Evolutionary conservation across 2,797 vertebrate genomes (phyloP), one percentile per base, ranked within the genome.

Genomic region (Danionella dracula): DNA sequence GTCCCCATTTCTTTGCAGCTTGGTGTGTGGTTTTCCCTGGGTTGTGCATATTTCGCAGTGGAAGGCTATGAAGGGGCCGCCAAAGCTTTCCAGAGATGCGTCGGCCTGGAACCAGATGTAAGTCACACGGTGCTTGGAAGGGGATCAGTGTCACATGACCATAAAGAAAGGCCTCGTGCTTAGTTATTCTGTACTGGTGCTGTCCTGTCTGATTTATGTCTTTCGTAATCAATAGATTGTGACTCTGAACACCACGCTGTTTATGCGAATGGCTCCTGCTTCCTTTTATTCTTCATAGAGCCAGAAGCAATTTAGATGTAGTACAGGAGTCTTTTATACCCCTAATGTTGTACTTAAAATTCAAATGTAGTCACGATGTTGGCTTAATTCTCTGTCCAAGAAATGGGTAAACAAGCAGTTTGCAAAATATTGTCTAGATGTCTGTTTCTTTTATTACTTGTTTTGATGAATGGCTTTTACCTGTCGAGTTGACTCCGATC

Each of bases 11-110:
- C 59, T 51, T 51, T 83, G 58, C 76, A 98, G 95, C 87, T 98
- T 0, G 94, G 94, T 15, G 93, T 99, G 44, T 99, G 96, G 96
- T 99, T 97, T 86, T 98, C 96, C 45, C 86, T 98, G 3, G 96
- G 96, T 48, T 99, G 96, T 38, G 92, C 94, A 15, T 93, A 95
- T 78, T 85, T 99, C 60, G 85, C 94, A 38, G 76, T 97, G 76
- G 91, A 97, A 85, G 85, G 88, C 57, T 98, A 94, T 0, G 90
- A 91, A 66, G 93, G 93, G 68, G 94, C 96, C 32, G 94, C 95
- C 48, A 92, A 71, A 83, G 93, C 96, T 3, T 99, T 99, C 84
- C 92, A 96, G 81, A 92, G 92, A 41, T 99, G 96, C 70, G 93
- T 98, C 68, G 88, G 87, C 8, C 81, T 99, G 64, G 96, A 98